Base-by-base conservation (phyloP, 1,140 invertebrate genomes). In the Magallana angulata region DNA sequence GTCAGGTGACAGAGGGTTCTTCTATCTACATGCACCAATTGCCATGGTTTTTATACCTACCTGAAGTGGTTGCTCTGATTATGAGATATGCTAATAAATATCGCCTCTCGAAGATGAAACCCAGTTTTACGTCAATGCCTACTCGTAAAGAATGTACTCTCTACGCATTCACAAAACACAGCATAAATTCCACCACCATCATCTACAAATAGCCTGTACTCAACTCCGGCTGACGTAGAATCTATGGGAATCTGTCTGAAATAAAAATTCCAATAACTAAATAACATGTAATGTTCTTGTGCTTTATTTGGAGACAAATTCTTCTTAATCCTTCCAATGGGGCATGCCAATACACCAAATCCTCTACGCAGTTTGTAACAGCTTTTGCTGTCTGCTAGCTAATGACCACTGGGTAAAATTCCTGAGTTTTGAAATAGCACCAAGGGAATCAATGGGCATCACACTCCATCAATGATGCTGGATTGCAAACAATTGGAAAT, bases 1-100 rank as follows among this genome's bases (percentile, higher is more conserved):
- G 24, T 76, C 24, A 24, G 24, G 68, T 76, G 68, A 76, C 68
- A 76, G 12, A 24, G 68, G 18, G 24, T 48, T 48, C 68, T 76
- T 24, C 24, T 71, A 30, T 76, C 68, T 76, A 30, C 68, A 76
- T 76, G 68, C 68, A 76, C 68, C 36, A 30, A 76, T 76, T 76
- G 68, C 68, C 68, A 76, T 76, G 68, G 68, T 76, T 76, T 76
- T 68, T 76, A 76, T 76, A 76, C 68, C 68, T 76, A 76, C 68
- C 68, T 76, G 68, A 76, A 76, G 68, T 30, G 11, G 24, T 76
- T 76, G 68, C 24, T 76, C 11, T 36, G 18, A 30, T 7, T 36
- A 30, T 76, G 68, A 76, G 24, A 76, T 76, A 76, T 76, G 24
- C 24, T 76, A 76, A n/a, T 62, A n/a, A 76, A 36, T 36, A 76